Evolutionary conservation across 2,888 invertebrate species (phyloP).

Genomic region (Dicranocentrus wangi): DNA sequence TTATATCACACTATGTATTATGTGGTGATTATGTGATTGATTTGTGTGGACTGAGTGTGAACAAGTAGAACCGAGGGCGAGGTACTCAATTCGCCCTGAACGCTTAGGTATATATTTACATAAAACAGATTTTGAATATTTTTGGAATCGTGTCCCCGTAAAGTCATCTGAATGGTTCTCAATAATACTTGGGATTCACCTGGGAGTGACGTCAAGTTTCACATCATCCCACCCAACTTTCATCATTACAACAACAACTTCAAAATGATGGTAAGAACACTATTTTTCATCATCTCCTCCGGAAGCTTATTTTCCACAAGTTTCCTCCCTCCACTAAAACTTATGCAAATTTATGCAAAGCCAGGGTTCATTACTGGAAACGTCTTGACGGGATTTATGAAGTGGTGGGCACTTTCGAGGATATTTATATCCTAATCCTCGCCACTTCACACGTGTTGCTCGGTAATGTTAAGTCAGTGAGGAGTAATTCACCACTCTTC

Average conservation of each 20-base stretch:
- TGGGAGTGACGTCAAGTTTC: constrained; percentile 72
- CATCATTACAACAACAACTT: constrained; percentile 69
- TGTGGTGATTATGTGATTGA: too few species aligned
- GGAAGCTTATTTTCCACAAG: neutral
- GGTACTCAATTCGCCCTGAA: too few species aligned
- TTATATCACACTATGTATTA: too few species aligned
- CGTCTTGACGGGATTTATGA: neutral
- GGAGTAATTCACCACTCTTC: too few species aligned
- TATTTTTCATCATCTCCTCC: neutral
- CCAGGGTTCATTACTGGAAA: neutral
- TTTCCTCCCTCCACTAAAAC: too few species aligned
- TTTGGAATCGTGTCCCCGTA: neutral
- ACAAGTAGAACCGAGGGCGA: too few species aligned
- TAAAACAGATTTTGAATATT: too few species aligned
- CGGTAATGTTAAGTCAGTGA: too few species aligned
- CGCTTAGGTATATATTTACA: too few species aligned
- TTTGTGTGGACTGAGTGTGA: too few species aligned
- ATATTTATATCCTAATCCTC: neutral
- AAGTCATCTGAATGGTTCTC: constrained; percentile 71
- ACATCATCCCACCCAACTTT: constrained; percentile 70
- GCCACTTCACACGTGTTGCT: neutral
- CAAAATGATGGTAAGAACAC: constrained; percentile 68
- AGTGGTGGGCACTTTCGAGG: neutral
- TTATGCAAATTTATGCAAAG: too few species aligned
- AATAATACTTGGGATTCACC: constrained; percentile 70